A percentile compares a stretch with the other conserved stretches of the same genome.
These are phyloP conservation scores for Balanococcus diminutus DNA, from an alignment of 2,888 invertebrate species.

Conservation along the genomic window DNA sequence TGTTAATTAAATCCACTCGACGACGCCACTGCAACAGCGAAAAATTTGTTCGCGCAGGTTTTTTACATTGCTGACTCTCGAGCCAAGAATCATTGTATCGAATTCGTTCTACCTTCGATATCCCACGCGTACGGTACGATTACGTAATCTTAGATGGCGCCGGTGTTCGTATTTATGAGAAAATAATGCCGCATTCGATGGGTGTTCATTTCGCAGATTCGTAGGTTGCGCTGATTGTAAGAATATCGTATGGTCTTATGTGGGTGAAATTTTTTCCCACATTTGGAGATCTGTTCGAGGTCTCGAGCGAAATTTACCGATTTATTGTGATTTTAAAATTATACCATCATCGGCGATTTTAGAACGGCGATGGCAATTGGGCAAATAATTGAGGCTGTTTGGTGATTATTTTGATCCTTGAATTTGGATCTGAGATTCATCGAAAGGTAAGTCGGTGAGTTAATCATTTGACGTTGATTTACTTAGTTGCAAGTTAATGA, in stretches of 20 bases:
- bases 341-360: too few species aligned
- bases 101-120: background rate
- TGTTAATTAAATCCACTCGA: background rate
- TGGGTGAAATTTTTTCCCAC: background rate
- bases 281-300: background rate
- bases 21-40: background rate
- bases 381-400: too few species aligned
- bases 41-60: background rate
- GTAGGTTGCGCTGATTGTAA: slow-evolving; percentile 8
- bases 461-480: too few species aligned
- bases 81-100: too few species aligned
- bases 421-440: too few species aligned
- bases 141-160: background rate
- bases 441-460: too few species aligned
- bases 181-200: background rate
- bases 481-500: too few species aligned
- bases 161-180: background rate
- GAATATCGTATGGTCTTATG: background rate
- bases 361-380: too few species aligned
- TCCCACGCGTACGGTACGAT: background rate
- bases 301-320: background rate
- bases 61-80: too few species aligned
- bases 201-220: background rate
- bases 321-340: background rate
- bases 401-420: too few species aligned